Evolutionary conservation across 2,797 vertebrate species (phyloP).

Genomic region (Thunnus albacares): DNA sequence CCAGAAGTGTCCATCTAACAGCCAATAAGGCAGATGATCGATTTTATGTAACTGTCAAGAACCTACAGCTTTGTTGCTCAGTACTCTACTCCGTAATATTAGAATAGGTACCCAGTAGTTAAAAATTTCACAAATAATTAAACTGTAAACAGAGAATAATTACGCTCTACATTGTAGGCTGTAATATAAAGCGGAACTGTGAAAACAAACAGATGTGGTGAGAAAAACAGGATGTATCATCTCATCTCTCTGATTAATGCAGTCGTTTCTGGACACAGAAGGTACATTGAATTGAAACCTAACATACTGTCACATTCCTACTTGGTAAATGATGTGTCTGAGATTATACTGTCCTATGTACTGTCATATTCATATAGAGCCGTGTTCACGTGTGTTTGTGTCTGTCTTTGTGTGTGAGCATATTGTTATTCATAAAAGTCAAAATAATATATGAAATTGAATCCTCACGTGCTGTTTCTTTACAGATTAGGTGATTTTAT

Average conservation of each 20-base stretch:
- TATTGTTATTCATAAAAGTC: neutral
- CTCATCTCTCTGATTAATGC: neutral
- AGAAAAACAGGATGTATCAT: constrained; percentile 20
- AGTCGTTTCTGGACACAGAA: constrained; percentile 4
- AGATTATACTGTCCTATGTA: neutral
- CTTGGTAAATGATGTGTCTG: neutral
- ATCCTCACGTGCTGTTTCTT: neutral
- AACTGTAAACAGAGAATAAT: neutral
- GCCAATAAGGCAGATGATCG: neutral
- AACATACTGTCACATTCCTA: neutral
- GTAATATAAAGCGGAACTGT: neutral
- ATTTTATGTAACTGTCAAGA: neutral
- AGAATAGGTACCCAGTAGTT: neutral
- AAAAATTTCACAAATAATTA: neutral
- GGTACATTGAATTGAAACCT: neutral
- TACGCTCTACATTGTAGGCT: neutral
- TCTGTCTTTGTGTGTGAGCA: neutral
- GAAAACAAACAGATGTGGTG: neutral
- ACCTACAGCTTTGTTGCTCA: too few species aligned
- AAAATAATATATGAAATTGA: neutral
- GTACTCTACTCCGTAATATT: neutral
- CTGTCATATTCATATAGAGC: neutral
- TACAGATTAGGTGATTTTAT: neutral
- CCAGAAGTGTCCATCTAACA: neutral
- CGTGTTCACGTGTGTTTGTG: neutral